phyloP scores from a whole-genome alignment of 2,797 vertebrate species.

The Eleutherodactylus coqui region DNA sequence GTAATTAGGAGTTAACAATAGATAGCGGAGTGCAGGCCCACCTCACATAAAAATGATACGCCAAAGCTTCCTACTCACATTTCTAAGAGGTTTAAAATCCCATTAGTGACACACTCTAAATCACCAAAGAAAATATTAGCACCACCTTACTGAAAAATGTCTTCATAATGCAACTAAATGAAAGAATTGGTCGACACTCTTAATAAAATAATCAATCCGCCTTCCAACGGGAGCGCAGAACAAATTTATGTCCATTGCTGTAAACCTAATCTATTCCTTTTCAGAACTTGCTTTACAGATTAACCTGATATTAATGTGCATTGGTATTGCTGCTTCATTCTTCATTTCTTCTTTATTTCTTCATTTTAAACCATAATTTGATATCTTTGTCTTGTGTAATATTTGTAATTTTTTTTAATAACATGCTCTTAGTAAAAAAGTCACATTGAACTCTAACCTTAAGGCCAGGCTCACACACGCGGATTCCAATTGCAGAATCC shows the following conservation, averaged over 20 bases:
- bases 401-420: neutral
- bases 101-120: slow-evolving; percentile 59
- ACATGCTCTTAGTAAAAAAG: neutral
- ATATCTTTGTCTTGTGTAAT: neutral
- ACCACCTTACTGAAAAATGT: slow-evolving; percentile 34
- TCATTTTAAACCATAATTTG: neutral
- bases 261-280: slow-evolving; percentile 2
- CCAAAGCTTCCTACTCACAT: slow-evolving; percentile 51
- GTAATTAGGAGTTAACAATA: slow-evolving; percentile 57
- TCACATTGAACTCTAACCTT: no score
- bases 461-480: no score
- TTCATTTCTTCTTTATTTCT: slow-evolving; percentile 5
- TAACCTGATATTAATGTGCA: neutral
- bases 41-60: slow-evolving; percentile 33
- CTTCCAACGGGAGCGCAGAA: neutral
- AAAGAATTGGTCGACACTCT: neutral
- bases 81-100: slow-evolving; percentile 60
- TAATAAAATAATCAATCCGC: slow-evolving; percentile 9
- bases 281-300: slow-evolving; percentile 19
- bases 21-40: slow-evolving; percentile 33
- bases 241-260: slow-evolving; percentile 15
- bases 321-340: neutral
- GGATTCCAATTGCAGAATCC: no score
- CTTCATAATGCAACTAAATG: slow-evolving; percentile 20
- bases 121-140: slow-evolving; percentile 45